Conservation (phyloP, 2,888 invertebrate genomes). For the Cosmopolites sordidus region DNA sequence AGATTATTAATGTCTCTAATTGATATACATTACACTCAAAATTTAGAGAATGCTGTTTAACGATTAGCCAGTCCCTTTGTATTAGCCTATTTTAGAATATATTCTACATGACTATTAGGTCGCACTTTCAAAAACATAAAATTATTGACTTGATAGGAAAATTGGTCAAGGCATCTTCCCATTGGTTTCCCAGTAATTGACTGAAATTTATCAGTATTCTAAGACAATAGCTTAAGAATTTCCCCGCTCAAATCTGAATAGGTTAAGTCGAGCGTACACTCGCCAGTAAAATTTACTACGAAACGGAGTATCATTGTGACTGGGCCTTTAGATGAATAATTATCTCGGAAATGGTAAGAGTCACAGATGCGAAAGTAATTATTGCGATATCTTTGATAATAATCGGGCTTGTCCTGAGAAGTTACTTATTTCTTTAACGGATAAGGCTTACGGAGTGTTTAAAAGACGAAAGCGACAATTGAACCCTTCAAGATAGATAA, state of each 20-base stretch:
- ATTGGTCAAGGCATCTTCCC: slow-evolving; percentile 12
- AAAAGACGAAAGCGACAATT: background rate
- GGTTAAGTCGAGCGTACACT: slow-evolving; percentile 15
- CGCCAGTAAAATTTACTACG: slow-evolving; percentile 9
- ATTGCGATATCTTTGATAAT: slow-evolving; percentile 14
- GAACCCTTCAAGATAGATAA: background rate
- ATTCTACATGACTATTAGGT: too few species aligned
- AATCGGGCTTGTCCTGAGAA: slow-evolving; percentile 1
- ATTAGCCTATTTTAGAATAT: too few species aligned
- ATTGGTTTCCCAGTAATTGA: slow-evolving; percentile 5
- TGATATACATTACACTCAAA: too few species aligned
- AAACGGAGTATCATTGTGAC: slow-evolving; percentile 10
- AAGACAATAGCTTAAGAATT: slow-evolving; percentile 19
- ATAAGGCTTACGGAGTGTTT: background rate
- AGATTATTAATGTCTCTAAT: too few species aligned
- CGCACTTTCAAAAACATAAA: too few species aligned
- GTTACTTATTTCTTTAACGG: background rate
- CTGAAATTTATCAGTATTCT: slow-evolving; percentile 14
- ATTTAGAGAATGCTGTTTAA: too few species aligned
- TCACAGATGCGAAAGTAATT: slow-evolving; percentile 16
- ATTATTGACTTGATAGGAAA: background rate
- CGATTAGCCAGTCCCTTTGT: too few species aligned
- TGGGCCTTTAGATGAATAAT: slow-evolving; percentile 10
- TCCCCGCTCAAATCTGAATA: slow-evolving; percentile 13
- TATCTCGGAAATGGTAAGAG: slow-evolving; percentile 7